These are phyloP conservation scores for Rissa tridactyla DNA, from an alignment of 2,113 vertebrate genomes.

Conservation along the genomic window DNA sequence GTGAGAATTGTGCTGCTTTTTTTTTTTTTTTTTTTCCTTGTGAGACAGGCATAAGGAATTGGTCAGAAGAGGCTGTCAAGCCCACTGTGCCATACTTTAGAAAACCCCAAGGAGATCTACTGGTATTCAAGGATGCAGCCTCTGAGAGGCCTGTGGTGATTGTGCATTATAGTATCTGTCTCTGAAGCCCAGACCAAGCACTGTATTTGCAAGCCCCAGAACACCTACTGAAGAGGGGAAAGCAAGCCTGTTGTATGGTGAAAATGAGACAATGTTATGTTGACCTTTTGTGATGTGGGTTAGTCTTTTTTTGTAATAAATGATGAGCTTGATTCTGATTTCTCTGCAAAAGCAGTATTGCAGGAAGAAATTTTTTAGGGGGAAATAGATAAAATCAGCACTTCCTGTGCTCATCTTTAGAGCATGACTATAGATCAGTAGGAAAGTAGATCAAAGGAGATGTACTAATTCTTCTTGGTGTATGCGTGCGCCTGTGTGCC, in stretches of 20 bases:
- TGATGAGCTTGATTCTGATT: neutral
- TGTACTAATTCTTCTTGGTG: neutral
- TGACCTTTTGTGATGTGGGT: neutral
- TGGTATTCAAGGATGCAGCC: neutral
- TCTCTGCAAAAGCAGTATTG: neutral
- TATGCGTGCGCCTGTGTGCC: rapidly evolving
- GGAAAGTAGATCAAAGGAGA: conserved; percentile 25
- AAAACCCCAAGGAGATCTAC: neutral
- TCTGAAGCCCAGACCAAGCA: neutral
- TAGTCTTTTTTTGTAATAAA: neutral
- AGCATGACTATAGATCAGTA: neutral
- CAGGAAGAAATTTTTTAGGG: neutral
- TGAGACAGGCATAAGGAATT: neutral
- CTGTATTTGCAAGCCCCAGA: neutral
- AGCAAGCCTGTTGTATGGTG: neutral
- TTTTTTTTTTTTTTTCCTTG: neutral
- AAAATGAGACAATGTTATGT: neutral
- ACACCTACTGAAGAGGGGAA: neutral
- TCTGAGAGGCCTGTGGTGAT: neutral
- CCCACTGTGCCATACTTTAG: neutral
- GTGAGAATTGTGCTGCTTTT: neutral
- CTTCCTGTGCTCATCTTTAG: neutral
- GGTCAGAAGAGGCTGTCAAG: neutral
- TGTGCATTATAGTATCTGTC: neutral
- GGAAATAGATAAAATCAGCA: neutral